Evolutionary conservation across 2,113 vertebrate genomes (phyloP).

Genomic region (Capreolus pygargus): DNA sequence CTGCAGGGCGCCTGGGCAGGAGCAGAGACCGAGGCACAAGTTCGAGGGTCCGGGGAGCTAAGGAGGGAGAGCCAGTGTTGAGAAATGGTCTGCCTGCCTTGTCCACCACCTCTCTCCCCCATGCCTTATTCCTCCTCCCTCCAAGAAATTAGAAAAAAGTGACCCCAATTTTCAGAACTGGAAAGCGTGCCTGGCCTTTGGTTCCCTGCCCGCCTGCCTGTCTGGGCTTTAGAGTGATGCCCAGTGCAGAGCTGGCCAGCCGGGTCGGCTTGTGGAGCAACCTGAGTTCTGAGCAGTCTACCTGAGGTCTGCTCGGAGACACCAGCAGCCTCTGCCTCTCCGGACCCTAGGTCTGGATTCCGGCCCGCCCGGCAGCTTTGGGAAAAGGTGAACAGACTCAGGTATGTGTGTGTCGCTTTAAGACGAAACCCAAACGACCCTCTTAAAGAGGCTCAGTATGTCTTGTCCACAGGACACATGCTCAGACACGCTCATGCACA

Average conservation of each 20-base stretch:
- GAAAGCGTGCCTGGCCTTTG: background rate
- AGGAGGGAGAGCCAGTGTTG: background rate
- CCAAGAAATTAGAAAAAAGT: background rate
- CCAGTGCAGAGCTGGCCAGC: no score
- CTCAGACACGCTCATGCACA: background rate
- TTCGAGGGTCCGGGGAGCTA: no score
- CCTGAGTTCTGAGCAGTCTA: rapidly evolving
- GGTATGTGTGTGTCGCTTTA: background rate
- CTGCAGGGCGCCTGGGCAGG: rapidly evolving
- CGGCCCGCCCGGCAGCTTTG: background rate
- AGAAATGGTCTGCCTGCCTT: background rate
- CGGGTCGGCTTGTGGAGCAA: background rate
- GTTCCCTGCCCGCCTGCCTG: rapidly evolving
- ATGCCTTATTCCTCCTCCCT: background rate
- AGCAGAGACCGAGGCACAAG: background rate
- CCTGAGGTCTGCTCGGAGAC: background rate
- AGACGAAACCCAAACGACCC: background rate
- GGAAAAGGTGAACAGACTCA: background rate
- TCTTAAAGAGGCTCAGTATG: background rate
- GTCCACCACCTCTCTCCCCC: background rate
- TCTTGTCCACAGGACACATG: background rate
- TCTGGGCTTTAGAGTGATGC: background rate
- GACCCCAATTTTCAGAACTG: background rate
- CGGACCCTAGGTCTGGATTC: background rate
- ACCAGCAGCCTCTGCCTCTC: background rate